Conservation (phyloP, 2,113 vertebrate species). For the Ovis aries region ARS-UI_Ramb_v3.0 NC_056055.1:172925001-172925500, state of each 20-base stretch:
- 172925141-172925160: background rate
- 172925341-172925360: background rate
- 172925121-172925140: background rate
- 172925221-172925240: background rate
- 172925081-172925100: background rate
- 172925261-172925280: background rate
- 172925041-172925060: background rate
- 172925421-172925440: too few species aligned
- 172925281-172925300: background rate
- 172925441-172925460: too few species aligned
- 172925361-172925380: background rate
- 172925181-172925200: background rate
- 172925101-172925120: background rate
- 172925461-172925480: too few species aligned
- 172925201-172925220: background rate
- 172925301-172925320: background rate
- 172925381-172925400: background rate
- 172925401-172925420: background rate
- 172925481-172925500: too few species aligned
- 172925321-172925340: background rate
- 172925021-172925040: background rate
- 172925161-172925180: background rate
- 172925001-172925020: background rate
- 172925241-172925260: background rate
- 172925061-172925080: background rate